Base-by-base conservation (phyloP, 2,888 invertebrate species). In the Hirtodrosophila duncani region DNA sequence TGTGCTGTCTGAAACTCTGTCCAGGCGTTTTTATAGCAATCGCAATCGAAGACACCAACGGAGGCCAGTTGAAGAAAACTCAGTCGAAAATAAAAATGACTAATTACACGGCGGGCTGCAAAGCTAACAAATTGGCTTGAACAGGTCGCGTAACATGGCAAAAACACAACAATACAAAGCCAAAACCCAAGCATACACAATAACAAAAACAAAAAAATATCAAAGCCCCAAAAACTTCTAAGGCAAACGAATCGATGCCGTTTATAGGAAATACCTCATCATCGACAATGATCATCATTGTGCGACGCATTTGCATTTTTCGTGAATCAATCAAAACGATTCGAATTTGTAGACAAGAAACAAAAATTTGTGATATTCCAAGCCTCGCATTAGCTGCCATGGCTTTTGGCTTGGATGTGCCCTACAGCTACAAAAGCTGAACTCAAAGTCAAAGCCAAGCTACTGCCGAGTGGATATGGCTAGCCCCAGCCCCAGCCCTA, bases 11-110 rank as follows among this genome's bases (percentile, higher is more conserved):
- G 27, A 53, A 52, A 42, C 27, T 38, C 34, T 49, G 53, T 61
- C 56, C 58, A 38, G 45, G 39, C 34, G 51, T 52, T 74, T 74
- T 72, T 74, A 77, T 74, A 74, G 62, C n/a, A n/a, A n/a, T 46
- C 58, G 42, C n/a, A 53, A 44, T 51, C 61, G 20, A 37, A 56
- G 70, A 44, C 67, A n/a, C n/a, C n/a, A n/a, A n/a, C n/a, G n/a
- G n/a, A n/a, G 56, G 62, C 49, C 48, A 49, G 58, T 59, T 49
- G 63, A 70, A 58, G 74, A 67, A 69, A 59, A 67, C 34, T 56
- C 36, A 62, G 59, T 61, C 61, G 49, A 65, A 74, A 74, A 72
- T 63, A 70, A 78, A 75, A 74, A 75, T 74, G 74, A 74, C 70
- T 74, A 74, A 74, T 74, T 78, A 78, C 70, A 67, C 65, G 49